Conservation (phyloP, 1,140 invertebrate species). For the Bombyx mandarina region DNA sequence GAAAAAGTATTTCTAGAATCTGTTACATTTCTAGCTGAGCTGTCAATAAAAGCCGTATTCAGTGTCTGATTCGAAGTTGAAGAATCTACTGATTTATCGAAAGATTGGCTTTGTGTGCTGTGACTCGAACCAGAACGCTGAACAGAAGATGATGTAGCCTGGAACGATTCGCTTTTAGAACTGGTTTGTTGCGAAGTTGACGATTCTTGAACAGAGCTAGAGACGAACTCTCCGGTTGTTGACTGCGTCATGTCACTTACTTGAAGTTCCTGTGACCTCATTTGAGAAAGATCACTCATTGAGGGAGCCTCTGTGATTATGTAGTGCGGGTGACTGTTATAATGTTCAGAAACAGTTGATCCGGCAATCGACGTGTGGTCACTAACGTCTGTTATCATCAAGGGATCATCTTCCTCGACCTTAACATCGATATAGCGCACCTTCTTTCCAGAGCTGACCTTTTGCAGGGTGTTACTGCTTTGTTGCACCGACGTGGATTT, state of each 20-base stretch:
- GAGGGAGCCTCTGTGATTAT: slow-evolving; percentile 70
- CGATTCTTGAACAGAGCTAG: slow-evolving; percentile 49
- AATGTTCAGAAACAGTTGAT: slow-evolving; percentile 64
- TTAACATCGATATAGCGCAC: slow-evolving; percentile 68
- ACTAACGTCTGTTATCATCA: slow-evolving; percentile 65
- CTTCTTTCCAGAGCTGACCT: slow-evolving; percentile 66
- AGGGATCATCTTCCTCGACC: slow-evolving; percentile 67
- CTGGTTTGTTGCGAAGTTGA: slow-evolving; percentile 57
- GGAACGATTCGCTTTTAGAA: slow-evolving; percentile 56
- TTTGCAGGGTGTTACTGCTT: slow-evolving; percentile 57
- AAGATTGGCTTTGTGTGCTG: slow-evolving; percentile 26
- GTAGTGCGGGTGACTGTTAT: slow-evolving; percentile 67
- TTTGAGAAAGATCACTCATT: slow-evolving; percentile 54
- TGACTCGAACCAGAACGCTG: slow-evolving; percentile 56
- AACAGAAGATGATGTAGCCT: slow-evolving; percentile 54
- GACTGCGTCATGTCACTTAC: slow-evolving; percentile 62
- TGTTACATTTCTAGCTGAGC: slow-evolving; percentile 22
- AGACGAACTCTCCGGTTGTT: slow-evolving; percentile 60
- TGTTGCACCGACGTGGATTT: slow-evolving; percentile 53
- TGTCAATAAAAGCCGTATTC: slow-evolving; percentile 65
- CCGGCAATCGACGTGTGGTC: slow-evolving; percentile 63
- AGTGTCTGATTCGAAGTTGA: slow-evolving; percentile 47
- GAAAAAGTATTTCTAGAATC: slow-evolving; percentile 27
- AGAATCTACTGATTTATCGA: slow-evolving; percentile 15
- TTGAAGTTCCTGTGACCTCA: slow-evolving; percentile 44